These are phyloP conservation scores for Rhinichthys klamathensis DNA, from an alignment of 2,113 vertebrate species.

Conservation along the genomic window DNA sequence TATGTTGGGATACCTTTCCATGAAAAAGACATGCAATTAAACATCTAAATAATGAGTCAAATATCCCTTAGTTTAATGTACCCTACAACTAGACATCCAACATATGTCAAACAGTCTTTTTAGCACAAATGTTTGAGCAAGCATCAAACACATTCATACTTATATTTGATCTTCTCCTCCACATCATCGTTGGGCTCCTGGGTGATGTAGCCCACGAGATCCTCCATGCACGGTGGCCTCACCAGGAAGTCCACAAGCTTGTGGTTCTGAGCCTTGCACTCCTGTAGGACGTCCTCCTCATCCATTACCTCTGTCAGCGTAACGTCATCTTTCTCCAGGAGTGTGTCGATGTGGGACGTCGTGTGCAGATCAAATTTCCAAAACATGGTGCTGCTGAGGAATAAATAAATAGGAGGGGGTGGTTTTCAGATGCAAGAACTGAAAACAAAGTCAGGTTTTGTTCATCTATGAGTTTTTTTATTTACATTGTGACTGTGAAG, in stretches of 20 bases:
- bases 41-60: too few species aligned
- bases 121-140: background rate
- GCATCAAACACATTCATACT: conserved; percentile 76
- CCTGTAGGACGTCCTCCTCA: conserved; percentile 97
- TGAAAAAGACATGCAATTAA: background rate
- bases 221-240: conserved; percentile 94
- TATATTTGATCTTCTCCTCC: conserved; percentile 98
- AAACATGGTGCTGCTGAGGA: conserved; percentile 91
- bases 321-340: conserved; percentile 97
- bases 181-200: conserved; percentile 93
- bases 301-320: conserved; percentile 96
- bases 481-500: background rate
- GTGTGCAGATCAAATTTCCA: conserved; percentile 99
- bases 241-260: conserved; percentile 96
- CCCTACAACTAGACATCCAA: background rate
- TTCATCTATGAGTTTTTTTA: background rate
- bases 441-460: background rate
- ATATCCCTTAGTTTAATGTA: background rate
- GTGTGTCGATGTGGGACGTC: conserved; percentile 97
- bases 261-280: conserved; percentile 98
- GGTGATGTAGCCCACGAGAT: conserved; percentile 94
- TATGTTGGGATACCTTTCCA: conserved; percentile 92
- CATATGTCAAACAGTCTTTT: background rate
- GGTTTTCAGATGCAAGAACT: background rate
- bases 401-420: background rate